phyloP scores from a whole-genome alignment of 2,888 invertebrate genomes.

The Patella ulyssiponensis region DNA sequence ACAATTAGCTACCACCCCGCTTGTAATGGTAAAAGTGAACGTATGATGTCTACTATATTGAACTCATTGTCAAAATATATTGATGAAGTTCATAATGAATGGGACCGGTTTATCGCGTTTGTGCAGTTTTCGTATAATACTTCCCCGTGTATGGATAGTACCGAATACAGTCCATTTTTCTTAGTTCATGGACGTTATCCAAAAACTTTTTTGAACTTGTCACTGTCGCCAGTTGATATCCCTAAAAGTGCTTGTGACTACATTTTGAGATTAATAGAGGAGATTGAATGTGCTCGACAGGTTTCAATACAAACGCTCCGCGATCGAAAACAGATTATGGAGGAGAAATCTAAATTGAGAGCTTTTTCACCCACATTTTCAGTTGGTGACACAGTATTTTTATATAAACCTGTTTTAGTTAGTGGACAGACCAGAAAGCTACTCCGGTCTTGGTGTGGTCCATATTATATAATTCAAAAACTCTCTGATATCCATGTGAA shows the following conservation, averaged over 20 bases:
- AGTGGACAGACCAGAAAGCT: no score
- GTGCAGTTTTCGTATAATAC: neutral
- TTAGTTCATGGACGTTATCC: no score
- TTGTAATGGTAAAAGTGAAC: no score
- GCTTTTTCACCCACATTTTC: neutral
- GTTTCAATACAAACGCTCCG: neutral
- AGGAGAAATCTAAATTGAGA: no score
- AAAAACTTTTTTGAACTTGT: no score
- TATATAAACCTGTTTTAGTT: neutral
- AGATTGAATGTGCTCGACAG: neutral
- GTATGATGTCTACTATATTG: no score
- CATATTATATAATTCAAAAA: no score
- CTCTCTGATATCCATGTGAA: no score
- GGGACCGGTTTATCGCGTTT: neutral
- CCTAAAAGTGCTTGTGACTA: no score
- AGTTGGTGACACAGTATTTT: constrained; percentile 2
- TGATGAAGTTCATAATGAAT: neutral
- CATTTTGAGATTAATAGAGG: neutral
- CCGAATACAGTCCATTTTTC: neutral
- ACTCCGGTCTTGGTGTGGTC: no score
- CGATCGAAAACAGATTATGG: neutral
- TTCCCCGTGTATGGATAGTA: neutral
- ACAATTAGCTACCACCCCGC: constrained; percentile 15
- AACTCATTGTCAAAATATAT: no score
- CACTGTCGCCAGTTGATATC: no score